Conservation (phyloP, 2,797 vertebrate species). For the Gymnothorax reevesii region DNA sequence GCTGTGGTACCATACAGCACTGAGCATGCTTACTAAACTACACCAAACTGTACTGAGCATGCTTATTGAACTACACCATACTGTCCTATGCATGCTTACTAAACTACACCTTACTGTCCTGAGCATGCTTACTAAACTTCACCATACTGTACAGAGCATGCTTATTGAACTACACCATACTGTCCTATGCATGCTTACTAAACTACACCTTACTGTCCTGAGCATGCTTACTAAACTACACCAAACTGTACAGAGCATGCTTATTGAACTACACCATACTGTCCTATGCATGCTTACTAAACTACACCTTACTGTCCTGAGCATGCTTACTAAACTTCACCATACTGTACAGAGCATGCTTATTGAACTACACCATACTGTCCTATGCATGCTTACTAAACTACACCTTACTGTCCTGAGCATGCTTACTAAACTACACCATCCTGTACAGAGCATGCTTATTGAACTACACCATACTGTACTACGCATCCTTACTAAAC, state of each 20-base stretch:
- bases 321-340: neutral
- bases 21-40: neutral
- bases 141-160: neutral
- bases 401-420: neutral
- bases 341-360: neutral
- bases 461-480: neutral
- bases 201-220: neutral
- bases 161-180: neutral
- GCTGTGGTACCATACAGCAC: neutral
- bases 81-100: neutral
- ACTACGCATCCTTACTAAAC: neutral
- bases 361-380: neutral
- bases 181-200: neutral
- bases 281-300: neutral
- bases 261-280: neutral
- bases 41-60: neutral
- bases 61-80: neutral
- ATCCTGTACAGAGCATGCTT: neutral
- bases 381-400: neutral
- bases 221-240: neutral
- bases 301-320: neutral
- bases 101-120: neutral
- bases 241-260: neutral
- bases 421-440: conserved; percentile 10
- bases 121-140: neutral